Evolutionary conservation across 2,888 invertebrate species (phyloP).

Genomic region (Cremastinae sp.): DNA sequence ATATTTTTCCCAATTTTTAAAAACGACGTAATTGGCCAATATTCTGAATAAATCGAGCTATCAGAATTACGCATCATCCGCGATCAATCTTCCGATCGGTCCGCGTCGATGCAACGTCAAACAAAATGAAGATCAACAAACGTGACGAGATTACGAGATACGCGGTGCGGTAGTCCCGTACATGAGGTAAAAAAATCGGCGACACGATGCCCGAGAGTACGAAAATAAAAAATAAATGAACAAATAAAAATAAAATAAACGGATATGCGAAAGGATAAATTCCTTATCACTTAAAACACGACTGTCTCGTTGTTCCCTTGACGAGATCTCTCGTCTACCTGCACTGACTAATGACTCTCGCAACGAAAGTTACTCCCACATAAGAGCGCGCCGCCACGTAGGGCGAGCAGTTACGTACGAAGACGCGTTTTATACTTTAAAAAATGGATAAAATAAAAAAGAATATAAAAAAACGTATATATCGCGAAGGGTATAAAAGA

Average conservation of each 20-base stretch:
- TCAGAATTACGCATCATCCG: slow-evolving; percentile 9
- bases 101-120: slow-evolving; percentile 16
- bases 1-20: too few relatives aligned
- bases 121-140: slow-evolving; percentile 35
- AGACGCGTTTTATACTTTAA: too few relatives aligned
- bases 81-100: slow-evolving; percentile 6
- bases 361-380: slow-evolving; percentile 59
- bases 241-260: background rate
- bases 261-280: background rate
- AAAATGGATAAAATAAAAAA: slow-evolving; percentile 5
- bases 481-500: slow-evolving; percentile 17
- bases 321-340: slow-evolving; percentile 56
- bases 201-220: background rate
- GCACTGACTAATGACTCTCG: slow-evolving; percentile 66
- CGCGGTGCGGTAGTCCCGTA: slow-evolving; percentile 28
- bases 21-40: too few relatives aligned
- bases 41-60: slow-evolving; percentile 10
- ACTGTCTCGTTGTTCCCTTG: slow-evolving; percentile 55
- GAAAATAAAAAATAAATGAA: background rate
- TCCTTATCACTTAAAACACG: slow-evolving; percentile 51
- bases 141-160: background rate
- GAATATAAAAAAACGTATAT: slow-evolving; percentile 18
- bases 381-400: slow-evolving; percentile 27
- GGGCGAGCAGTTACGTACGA: slow-evolving; percentile 33
- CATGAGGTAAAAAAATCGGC: background rate